A percentile compares a stretch with the other conserved stretches of the same genome.
Conservation (phyloP, 2,113 vertebrate genomes). For the Xiphophorus maculatus region DNA sequence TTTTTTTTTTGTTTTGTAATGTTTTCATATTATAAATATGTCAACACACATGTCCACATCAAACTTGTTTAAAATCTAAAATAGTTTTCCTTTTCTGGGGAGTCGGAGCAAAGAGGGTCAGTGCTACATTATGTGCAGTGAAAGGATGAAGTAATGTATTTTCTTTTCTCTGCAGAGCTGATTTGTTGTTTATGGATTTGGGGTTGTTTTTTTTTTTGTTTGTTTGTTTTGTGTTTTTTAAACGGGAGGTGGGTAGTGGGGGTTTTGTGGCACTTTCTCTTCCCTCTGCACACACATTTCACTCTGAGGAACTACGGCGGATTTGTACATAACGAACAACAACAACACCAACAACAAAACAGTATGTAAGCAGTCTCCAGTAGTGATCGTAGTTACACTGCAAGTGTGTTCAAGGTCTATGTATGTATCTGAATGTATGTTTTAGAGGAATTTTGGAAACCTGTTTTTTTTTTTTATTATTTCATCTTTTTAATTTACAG, state of each 20-base stretch:
- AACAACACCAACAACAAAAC: slow-evolving; percentile 77
- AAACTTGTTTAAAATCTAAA: slow-evolving; percentile 81
- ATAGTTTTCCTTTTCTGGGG: slow-evolving; percentile 3
- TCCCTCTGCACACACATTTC: slow-evolving; percentile 72
- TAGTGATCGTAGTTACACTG: slow-evolving; percentile 78
- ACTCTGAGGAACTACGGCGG: slow-evolving; percentile 56
- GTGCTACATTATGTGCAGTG: slow-evolving; percentile 88
- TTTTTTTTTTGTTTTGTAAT: slow-evolving; percentile 75
- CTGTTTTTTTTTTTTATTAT: slow-evolving; percentile 48
- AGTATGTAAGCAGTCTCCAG: slow-evolving; percentile 76
- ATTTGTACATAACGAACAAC: slow-evolving; percentile 66
- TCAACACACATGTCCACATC: slow-evolving; percentile 83
- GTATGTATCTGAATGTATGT: slow-evolving; percentile 84
- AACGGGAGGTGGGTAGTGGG: slow-evolving; percentile 27
- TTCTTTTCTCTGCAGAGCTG: slow-evolving; percentile 92
- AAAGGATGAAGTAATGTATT: slow-evolving; percentile 85
- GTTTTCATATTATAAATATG: slow-evolving; percentile 86
- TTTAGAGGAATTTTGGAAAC: slow-evolving; percentile 77
- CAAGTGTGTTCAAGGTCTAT: slow-evolving; percentile 81
- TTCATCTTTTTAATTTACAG: slow-evolving; percentile 72
- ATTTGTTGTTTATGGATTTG: slow-evolving; percentile 73
- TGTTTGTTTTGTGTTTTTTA: slow-evolving; percentile 59
- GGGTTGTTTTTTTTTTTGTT: too few relatives aligned
- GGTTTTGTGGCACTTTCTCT: slow-evolving; percentile 96
- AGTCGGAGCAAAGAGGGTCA: slow-evolving; percentile 33